Evolutionary conservation across 2,888 invertebrate species (phyloP), one percentile per base, ranked within the genome.

Genomic region (Epinotia ramella): DNA sequence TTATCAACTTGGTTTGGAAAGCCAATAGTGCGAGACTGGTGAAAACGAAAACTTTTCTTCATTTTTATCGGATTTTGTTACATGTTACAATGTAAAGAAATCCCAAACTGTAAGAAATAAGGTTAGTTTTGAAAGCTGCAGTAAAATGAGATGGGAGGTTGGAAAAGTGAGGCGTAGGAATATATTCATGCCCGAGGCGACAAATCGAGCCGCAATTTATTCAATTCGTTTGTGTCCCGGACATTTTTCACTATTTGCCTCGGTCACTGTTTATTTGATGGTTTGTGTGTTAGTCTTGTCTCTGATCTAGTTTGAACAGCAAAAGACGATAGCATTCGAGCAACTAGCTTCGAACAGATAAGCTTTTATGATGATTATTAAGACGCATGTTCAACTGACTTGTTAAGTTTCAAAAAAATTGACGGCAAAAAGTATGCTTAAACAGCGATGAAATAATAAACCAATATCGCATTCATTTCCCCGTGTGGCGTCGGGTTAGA

Each of bases 221-320:
- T 73, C 73, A 68, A 76, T 73, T 73, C 73, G 73, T 49, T 64
- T 76, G 73, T 76, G 44, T 57, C 67, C 53, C 63, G 66, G 13
- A 44, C 49, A 76, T 76, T 76, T 73, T 68, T 72, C 73, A 76
- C 72, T 63, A 76, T 76, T 74, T 76, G 69, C 56, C 13, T 40
- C 46, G 67, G 67, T 73, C 73, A 68, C 62, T 73, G 40, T 77
- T 73, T 73, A 73, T 76, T 64, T 62, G 20, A 5, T n/a, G 49
- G 71, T 59, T 68, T 57, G 68, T 20, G 57, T 68, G 44, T 68
- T 68, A 44, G 68, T 59, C 46, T 57, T 13, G 59, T 59, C 33
- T 56, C 53, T 59, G 68, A 59, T 59, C 59, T 56, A 65, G 64
- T 68, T 63, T 71, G 68, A 28, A 11, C 16, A 59, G 44, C 18